These are phyloP conservation scores for Eupithecia vulgata DNA, from an alignment of 2,888 invertebrate species.

Conservation along the genomic window DNA sequence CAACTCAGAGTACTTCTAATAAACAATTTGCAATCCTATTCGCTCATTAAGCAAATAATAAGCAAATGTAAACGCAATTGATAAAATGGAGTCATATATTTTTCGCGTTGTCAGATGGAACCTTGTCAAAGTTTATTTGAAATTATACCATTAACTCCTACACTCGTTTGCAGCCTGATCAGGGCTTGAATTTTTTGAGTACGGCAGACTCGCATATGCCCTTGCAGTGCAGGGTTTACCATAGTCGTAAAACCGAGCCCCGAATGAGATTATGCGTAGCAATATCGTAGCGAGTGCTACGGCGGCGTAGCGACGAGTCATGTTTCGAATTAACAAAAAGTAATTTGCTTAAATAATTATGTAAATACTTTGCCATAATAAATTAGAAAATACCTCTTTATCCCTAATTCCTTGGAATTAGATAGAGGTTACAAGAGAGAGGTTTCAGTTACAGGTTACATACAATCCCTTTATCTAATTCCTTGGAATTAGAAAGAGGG, in stretches of 20 bases:
- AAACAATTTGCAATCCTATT: neutral
- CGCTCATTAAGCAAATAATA: neutral
- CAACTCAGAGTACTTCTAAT: neutral
- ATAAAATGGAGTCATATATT: neutral
- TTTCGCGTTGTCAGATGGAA: neutral
- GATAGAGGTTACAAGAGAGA: no score
- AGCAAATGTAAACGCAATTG: no score
- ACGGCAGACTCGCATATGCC: no score
- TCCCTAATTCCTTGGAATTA: neutral
- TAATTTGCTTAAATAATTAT: neutral
- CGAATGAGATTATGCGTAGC: neutral
- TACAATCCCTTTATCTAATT: neutral
- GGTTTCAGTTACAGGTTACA: no score
- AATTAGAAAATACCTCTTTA: neutral
- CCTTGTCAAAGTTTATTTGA: neutral
- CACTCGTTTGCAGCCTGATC: no score
- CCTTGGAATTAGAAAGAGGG: no score
- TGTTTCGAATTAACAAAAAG: neutral
- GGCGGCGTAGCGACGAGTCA: neutral
- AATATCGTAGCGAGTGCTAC: neutral
- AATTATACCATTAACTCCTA: no score
- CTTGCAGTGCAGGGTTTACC: no score
- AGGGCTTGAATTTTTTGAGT: no score
- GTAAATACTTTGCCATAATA: neutral
- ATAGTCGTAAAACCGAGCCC: no score